Percentiles rank a stretch among this genome's conserved stretches.
Evolutionary conservation across 2,888 invertebrate genomes (phyloP).

Genomic region (Eilema caniola): DNA sequence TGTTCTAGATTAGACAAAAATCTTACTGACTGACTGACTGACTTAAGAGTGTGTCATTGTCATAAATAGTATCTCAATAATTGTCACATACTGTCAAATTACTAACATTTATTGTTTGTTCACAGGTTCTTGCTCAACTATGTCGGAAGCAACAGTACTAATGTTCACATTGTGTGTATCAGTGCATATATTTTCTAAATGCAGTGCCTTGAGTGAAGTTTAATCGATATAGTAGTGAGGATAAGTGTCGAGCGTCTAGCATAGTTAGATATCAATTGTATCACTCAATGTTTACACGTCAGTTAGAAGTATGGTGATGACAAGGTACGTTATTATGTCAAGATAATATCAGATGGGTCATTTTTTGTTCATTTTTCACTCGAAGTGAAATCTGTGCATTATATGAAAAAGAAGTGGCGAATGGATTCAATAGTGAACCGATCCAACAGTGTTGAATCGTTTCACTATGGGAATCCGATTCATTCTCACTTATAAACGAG

Average conservation of each 20-base stretch:
- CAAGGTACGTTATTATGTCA: conserved; percentile 20
- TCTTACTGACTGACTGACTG: too few species aligned
- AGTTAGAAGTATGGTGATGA: conserved; percentile 23
- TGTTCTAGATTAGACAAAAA: too few species aligned
- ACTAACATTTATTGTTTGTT: conserved; percentile 44
- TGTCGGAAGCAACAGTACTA: conserved; percentile 53
- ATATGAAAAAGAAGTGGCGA: too few species aligned
- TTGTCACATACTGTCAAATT: neutral
- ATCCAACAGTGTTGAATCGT: too few species aligned
- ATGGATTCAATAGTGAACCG: too few species aligned
- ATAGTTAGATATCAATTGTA: conserved; percentile 62
- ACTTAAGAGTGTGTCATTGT: too few species aligned
- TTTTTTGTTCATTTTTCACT: too few species aligned
- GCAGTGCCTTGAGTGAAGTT: conserved; percentile 82
- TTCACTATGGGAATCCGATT: too few species aligned
- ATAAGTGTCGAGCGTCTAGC: conserved; percentile 43
- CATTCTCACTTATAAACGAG: too few species aligned
- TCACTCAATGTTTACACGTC: conserved; percentile 49
- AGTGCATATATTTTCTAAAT: conserved; percentile 78
- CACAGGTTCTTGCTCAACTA: conserved; percentile 68
- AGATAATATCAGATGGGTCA: too few species aligned
- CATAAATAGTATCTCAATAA: too few species aligned
- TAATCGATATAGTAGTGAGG: conserved; percentile 58
- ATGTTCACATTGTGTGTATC: conserved; percentile 58
- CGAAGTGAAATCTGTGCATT: too few species aligned